Conservation (phyloP, 2,888 invertebrate species). For the Exocentrus adspersus region DNA sequence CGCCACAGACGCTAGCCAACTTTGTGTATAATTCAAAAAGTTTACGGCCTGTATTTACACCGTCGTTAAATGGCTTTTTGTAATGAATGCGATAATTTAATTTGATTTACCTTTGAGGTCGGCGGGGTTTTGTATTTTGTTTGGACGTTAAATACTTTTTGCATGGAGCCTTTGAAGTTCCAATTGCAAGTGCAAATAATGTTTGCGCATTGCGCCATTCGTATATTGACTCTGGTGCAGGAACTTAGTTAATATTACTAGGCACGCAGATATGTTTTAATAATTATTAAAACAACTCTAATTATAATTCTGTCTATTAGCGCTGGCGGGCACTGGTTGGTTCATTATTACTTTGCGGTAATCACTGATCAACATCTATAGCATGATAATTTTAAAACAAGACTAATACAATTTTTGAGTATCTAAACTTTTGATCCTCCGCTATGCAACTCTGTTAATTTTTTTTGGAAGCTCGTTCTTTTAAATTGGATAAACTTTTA, state of each 20-base stretch:
- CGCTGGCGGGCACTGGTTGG: not conserved
- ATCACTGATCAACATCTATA: too few relatives aligned
- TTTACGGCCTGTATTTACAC: not conserved
- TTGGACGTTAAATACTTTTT: slow-evolving; percentile 7
- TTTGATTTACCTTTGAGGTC: slow-evolving; percentile 4
- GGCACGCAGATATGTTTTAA: slow-evolving; percentile 28
- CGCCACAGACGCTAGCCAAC: not conserved
- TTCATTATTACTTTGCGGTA: too few relatives aligned
- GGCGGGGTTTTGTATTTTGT: not conserved
- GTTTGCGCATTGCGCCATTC: slow-evolving; percentile 35
- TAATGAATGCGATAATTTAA: slow-evolving; percentile 13
- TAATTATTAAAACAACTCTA: not conserved
- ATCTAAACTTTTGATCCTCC: too few relatives aligned
- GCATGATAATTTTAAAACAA: too few relatives aligned
- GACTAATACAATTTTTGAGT: too few relatives aligned
- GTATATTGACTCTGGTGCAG: slow-evolving; percentile 17
- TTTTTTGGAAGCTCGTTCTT: too few relatives aligned
- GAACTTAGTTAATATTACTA: slow-evolving; percentile 30
- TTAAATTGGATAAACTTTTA: too few relatives aligned
- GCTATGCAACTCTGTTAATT: too few relatives aligned
- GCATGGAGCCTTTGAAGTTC: slow-evolving; percentile 5
- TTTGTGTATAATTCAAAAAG: not conserved
- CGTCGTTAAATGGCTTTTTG: slow-evolving; percentile 2
- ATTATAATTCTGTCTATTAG: not conserved
- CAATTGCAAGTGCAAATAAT: slow-evolving; percentile 29